Evolutionary conservation across 2,888 invertebrate species (phyloP), one percentile per base, ranked within the genome.

Genomic region (Catocala nupta): DNA sequence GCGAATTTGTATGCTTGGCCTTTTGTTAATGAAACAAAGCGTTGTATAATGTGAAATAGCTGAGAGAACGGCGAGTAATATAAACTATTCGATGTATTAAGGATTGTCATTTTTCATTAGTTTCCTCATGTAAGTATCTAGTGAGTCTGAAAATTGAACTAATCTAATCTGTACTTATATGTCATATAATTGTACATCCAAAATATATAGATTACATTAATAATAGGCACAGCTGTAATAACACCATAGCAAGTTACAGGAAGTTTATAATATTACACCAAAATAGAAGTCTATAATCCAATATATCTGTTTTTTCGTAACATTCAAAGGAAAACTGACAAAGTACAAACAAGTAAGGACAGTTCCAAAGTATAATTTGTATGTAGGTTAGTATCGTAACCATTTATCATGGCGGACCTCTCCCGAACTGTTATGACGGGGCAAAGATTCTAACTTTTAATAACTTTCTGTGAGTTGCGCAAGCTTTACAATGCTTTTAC

Each of bases 351-450:
- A 54, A 67, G 45, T 54, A 47, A 47, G 44, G 44, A 56, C 51
- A 61, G 50, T 50, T 68, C 60, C 43, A 57, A 55, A 65, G 49
- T 34, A 50, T 49, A 53, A 69, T 68, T 60, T 64, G 57, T 65
- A 69, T 58, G 59, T 57, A 44, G 55, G 50, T n/a, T 71, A 53
- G 64, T 55, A 60, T 59, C 39, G 44, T 42, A 49, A 45, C 59
- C 42, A 69, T 73, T 66, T 64, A 63, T 75, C 65, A 71, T 42
- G 49, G 53, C 52, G 39, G 61, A 59, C 59, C 51, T 59, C 61
- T 59, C 47, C 54, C 51, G 60, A 56, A 54, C 59, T 65, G 51
- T 25, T 63, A 25, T 57, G 55, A 61, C 43, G 47, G 36, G 34
- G 55, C 36, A 39, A 39, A 39, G 36, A 39, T 8, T 39, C 2